Evolutionary conservation across 64 coral and sea anemone genomes (phyloP).

Genomic region (Actinia tenebrosa): DNA sequence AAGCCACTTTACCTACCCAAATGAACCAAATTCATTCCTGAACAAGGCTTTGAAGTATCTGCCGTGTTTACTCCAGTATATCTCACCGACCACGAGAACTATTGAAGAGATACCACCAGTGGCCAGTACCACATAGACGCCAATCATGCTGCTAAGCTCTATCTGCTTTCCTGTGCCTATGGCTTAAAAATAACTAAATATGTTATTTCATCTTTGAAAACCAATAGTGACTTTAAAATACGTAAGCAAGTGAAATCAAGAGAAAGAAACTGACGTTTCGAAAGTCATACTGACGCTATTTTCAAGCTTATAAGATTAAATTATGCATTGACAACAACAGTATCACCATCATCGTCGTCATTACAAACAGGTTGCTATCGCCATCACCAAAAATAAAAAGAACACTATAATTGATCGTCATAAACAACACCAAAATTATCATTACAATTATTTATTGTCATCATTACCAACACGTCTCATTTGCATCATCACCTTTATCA

Average conservation of each 20-base stretch:
- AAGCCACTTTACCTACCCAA: slow-evolving; percentile 4
- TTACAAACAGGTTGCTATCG: no score
- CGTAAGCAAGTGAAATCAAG: no score
- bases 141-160: slow-evolving; percentile 45
- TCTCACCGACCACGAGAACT: slow-evolving; percentile 30
- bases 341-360: background rate
- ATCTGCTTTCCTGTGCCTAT: slow-evolving; percentile 42
- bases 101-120: slow-evolving; percentile 40
- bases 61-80: slow-evolving; percentile 53
- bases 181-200: slow-evolving; percentile 8
- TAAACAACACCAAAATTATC: background rate
- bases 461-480: no score
- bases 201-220: no score
- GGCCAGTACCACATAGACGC: slow-evolving; percentile 39
- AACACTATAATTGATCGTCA: background rate
- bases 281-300: no score
- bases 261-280: no score
- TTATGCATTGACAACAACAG: background rate
- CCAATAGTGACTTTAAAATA: no score
- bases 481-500: background rate
- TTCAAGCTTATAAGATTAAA: no score
- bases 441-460: background rate
- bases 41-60: slow-evolving; percentile 3
- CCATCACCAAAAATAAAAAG: background rate
- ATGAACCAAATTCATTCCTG: slow-evolving; percentile 19